phyloP scores from a whole-genome alignment of 2,797 vertebrate species.

The Clarias pachynema region DNA sequence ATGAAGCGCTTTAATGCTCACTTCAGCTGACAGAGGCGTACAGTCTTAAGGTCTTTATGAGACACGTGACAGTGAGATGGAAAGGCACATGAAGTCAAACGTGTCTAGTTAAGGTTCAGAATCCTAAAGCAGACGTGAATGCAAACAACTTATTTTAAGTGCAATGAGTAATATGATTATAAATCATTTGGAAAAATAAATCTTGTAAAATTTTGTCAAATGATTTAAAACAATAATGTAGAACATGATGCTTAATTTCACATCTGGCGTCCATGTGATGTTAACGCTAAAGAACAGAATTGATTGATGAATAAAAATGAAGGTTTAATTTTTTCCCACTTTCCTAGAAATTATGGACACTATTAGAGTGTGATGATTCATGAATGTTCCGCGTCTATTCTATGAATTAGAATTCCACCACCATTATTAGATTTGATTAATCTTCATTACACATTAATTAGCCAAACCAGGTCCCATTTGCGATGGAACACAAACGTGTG shows the following conservation, averaged over 20 bases:
- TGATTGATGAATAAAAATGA: not conserved
- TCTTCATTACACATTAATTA: not conserved
- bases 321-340: not conserved
- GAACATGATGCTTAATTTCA: not conserved
- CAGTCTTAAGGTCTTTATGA: not conserved
- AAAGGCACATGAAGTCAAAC: not conserved
- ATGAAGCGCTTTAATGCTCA: slow-evolving; percentile 48
- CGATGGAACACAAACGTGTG: not conserved
- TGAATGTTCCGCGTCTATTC: not conserved
- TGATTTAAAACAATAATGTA: not conserved
- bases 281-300: not conserved
- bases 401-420: not conserved
- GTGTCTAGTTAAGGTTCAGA: not conserved
- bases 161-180: not conserved
- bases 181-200: not conserved
- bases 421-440: not conserved
- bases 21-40: not conserved
- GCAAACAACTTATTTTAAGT: not conserved
- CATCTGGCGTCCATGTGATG: too few relatives aligned
- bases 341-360: not conserved
- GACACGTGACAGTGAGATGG: not conserved
- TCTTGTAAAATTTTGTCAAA: not conserved
- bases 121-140: not conserved
- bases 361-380: not conserved
- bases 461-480: not conserved